Conservation (phyloP, 2,113 vertebrate genomes). For the Oncorhynchus nerka region DNA sequence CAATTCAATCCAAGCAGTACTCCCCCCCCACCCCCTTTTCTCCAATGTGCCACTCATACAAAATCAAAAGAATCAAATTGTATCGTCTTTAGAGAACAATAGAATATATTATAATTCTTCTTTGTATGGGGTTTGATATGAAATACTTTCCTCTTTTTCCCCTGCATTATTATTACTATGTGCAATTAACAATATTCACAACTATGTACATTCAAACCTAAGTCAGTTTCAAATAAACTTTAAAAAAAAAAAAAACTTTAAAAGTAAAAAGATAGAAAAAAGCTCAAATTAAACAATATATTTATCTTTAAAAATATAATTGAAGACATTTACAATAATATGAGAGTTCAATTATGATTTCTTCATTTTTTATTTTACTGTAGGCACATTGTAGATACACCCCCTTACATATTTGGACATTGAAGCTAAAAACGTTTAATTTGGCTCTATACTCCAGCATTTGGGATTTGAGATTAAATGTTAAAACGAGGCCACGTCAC, state of each 20-base stretch:
- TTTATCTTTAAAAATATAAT: constrained; percentile 74
- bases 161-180: constrained; percentile 54
- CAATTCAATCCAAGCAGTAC: constrained; percentile 57
- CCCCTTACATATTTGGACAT: no score
- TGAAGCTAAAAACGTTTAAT: no score
- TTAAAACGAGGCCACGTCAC: no score
- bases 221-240: constrained; percentile 66
- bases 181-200: constrained; percentile 77
- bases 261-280: constrained; percentile 74
- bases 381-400: constrained; percentile 77
- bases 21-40: constrained; percentile 17
- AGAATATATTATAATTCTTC: constrained; percentile 60
- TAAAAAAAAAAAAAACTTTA: constrained; percentile 43
- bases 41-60: constrained; percentile 69
- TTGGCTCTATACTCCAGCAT: no score
- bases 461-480: no score
- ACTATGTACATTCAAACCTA: constrained; percentile 77
- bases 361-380: constrained; percentile 72
- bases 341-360: constrained; percentile 76
- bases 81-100: constrained; percentile 57
- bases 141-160: constrained; percentile 57
- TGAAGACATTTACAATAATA: constrained; percentile 65
- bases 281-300: constrained; percentile 70
- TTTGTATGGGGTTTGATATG: constrained; percentile 65
- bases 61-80: constrained; percentile 66